phyloP scores from a whole-genome alignment of 2,888 invertebrate species.

The Coronaproctus castanopsis region DNA sequence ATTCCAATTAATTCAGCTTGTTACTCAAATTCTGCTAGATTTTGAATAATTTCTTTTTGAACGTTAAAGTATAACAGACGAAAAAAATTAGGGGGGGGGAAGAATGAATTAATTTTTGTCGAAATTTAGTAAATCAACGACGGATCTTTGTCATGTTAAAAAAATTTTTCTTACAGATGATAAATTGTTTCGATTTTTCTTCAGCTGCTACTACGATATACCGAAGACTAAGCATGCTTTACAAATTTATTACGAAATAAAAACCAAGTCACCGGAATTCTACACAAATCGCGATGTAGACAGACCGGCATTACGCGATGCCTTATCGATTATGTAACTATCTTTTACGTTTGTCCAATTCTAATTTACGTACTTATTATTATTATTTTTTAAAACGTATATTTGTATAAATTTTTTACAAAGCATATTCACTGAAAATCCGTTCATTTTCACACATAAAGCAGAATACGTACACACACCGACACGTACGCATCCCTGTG shows the following conservation, averaged over 20 bases:
- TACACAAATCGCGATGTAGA: conserved; percentile 37
- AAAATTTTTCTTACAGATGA: conserved; percentile 31
- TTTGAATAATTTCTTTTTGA: background rate
- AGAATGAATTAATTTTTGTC: background rate
- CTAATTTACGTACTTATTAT: too few species aligned
- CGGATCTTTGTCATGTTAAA: too few species aligned
- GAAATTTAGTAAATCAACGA: background rate
- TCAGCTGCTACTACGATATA: conserved; percentile 32
- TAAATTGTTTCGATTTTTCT: conserved; percentile 39
- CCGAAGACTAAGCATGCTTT: conserved; percentile 30
- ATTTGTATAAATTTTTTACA: too few species aligned
- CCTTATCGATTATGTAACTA: conserved; percentile 38
- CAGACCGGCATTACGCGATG: conserved; percentile 31
- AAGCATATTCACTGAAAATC: too few species aligned
- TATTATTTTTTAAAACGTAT: too few species aligned
- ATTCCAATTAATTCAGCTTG: too few species aligned
- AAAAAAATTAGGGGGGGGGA: background rate
- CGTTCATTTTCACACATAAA: too few species aligned
- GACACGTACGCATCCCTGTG: too few species aligned
- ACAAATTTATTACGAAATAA: conserved; percentile 33
- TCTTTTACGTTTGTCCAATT: too few species aligned
- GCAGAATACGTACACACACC: too few species aligned
- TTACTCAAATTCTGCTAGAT: background rate
- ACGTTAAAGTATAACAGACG: background rate
- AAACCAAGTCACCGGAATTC: conserved; percentile 35